A percentile compares a stretch with the other conserved stretches of the same genome.
These are phyloP conservation scores for Oreochromis spilurus DNA, from an alignment of 2,113 vertebrate species.

Conservation along the genomic window DNA sequence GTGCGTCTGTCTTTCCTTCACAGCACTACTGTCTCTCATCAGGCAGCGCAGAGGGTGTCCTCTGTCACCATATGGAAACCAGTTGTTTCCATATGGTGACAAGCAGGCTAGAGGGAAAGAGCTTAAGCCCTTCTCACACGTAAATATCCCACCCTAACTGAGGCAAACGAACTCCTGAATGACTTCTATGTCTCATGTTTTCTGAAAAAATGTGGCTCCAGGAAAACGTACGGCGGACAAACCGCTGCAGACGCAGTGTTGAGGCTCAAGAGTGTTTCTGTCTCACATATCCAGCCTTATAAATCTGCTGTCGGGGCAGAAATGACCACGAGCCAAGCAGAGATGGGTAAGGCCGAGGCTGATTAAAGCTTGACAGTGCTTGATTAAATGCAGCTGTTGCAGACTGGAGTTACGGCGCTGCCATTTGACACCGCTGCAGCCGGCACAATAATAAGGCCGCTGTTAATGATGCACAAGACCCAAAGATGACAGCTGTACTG, in stretches of 20 bases:
- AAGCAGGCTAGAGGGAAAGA: neutral
- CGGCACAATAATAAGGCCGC: constrained; percentile 13
- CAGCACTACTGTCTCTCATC: neutral
- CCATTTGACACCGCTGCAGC: constrained; percentile 28
- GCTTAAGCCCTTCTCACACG: neutral
- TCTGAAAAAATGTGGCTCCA: neutral
- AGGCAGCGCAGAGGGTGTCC: constrained; percentile 24
- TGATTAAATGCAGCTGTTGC: constrained; percentile 64
- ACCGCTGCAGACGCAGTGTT: neutral
- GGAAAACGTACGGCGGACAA: neutral
- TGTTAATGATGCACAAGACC: constrained; percentile 18
- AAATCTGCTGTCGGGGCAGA: constrained; percentile 28
- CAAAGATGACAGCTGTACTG: neutral
- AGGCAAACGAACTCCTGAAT: neutral
- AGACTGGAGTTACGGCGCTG: constrained; percentile 11
- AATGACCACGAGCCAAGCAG: constrained; percentile 21
- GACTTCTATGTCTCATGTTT: neutral
- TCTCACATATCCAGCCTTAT: constrained; percentile 7
- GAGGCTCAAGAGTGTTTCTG: neutral
- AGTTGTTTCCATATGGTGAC: constrained; percentile 54
- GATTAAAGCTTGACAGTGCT: constrained; percentile 31
- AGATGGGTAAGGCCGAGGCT: constrained; percentile 38
- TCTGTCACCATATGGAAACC: constrained; percentile 1
- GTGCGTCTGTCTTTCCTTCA: neutral
- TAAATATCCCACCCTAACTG: neutral